These are phyloP conservation scores for Lithophane semibrunnea DNA, from an alignment of 2,888 invertebrate genomes.

Conservation along the genomic window DNA sequence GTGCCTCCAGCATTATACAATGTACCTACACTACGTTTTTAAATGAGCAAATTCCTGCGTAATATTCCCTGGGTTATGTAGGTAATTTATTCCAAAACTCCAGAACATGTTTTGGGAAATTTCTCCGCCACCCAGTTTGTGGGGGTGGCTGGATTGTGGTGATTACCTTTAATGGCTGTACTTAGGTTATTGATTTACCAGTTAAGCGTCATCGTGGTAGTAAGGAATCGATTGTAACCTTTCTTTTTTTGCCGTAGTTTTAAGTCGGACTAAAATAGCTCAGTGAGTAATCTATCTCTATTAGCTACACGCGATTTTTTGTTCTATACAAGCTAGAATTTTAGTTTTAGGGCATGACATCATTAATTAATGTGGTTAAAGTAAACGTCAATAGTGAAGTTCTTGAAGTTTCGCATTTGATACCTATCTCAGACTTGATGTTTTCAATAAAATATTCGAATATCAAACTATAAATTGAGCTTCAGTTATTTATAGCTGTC, in stretches of 20 bases:
- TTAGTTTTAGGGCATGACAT: slow-evolving; percentile 5
- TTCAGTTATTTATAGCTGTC: slow-evolving; percentile 21
- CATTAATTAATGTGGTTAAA: slow-evolving; percentile 1
- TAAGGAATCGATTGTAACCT: slow-evolving; percentile 39
- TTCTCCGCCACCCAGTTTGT: slow-evolving; percentile 34
- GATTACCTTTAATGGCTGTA: slow-evolving; percentile 56
- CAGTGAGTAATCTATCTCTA: slow-evolving; percentile 12
- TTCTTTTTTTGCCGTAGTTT: slow-evolving; percentile 21
- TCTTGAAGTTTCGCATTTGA: not conserved
- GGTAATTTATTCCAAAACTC: slow-evolving; percentile 64
- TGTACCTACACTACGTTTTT: slow-evolving; percentile 40
- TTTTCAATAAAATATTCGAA: slow-evolving; percentile 4
- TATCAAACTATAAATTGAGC: not conserved
- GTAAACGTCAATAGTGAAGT: not conserved
- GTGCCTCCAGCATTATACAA: slow-evolving; percentile 9
- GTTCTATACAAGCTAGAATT: not conserved
- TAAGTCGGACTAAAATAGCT: slow-evolving; percentile 21
- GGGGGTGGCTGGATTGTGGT: slow-evolving; percentile 48
- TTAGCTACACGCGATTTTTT: slow-evolving; percentile 33
- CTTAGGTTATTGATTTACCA: slow-evolving; percentile 57
- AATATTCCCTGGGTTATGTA: slow-evolving; percentile 32
- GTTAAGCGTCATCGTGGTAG: slow-evolving; percentile 33
- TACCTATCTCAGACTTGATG: not conserved
- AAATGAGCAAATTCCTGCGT: slow-evolving; percentile 53
- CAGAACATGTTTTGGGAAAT: slow-evolving; percentile 53